Evolutionary conservation across 2,888 invertebrate genomes (phyloP).

Genomic region (Zootermopsis nevadensis): DNA sequence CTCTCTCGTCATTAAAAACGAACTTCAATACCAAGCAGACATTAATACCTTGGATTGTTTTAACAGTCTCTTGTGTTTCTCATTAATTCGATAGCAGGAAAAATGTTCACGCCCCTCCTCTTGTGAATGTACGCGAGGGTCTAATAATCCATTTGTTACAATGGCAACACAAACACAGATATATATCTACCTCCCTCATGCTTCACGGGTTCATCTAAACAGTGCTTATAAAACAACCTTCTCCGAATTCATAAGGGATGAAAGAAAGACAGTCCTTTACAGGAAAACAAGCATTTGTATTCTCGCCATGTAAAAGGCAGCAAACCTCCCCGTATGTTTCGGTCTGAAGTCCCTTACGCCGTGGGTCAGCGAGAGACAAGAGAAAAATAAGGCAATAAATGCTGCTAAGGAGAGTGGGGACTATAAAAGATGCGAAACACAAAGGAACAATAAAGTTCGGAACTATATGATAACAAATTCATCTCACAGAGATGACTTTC

Average conservation of each 20-base stretch:
- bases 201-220: slow-evolving; percentile 37
- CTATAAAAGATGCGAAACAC: not conserved
- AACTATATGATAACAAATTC: not conserved
- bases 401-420: not conserved
- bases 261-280: slow-evolving; percentile 27
- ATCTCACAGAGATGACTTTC: not conserved
- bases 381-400: not conserved
- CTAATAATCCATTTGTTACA: slow-evolving; percentile 21
- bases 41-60: no score
- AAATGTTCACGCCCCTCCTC: not conserved
- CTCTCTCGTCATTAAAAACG: no score
- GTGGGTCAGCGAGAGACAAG: slow-evolving; percentile 37
- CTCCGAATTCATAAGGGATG: slow-evolving; percentile 37
- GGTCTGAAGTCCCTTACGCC: not conserved
- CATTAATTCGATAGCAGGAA: slow-evolving; percentile 9
- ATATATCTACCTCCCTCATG: not conserved
- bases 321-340: slow-evolving; percentile 20
- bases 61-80: not conserved
- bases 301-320: slow-evolving; percentile 39
- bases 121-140: not conserved
- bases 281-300: slow-evolving; percentile 38
- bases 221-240: slow-evolving; percentile 41
- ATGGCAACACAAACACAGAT: not conserved
- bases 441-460: not conserved
- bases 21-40: no score